Evolutionary conservation across 2,888 invertebrate genomes (phyloP).

Genomic region (Congeria kusceri): DNA sequence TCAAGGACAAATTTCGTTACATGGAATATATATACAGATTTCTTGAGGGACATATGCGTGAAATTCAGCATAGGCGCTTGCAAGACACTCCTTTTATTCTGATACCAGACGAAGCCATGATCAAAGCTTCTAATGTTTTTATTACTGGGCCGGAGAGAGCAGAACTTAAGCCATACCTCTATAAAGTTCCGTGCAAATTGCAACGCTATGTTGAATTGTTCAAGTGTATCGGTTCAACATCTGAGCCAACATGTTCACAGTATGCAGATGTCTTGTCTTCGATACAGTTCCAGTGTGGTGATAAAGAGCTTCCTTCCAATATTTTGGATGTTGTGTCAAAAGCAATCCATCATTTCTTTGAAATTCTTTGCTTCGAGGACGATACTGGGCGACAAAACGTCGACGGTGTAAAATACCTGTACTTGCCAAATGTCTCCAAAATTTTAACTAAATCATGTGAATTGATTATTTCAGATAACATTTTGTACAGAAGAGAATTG

Average conservation of each 20-base stretch:
- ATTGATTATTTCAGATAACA: constrained; percentile 33
- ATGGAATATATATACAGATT: constrained; percentile 23
- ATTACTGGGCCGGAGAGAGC: constrained; percentile 5
- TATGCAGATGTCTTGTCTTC: constrained; percentile 26
- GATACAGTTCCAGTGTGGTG: constrained; percentile 23
- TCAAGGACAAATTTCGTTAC: not conserved
- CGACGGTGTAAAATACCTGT: not conserved
- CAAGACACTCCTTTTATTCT: constrained; percentile 27
- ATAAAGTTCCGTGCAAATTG: constrained; percentile 32
- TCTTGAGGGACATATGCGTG: not conserved
- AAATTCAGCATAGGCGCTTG: not conserved
- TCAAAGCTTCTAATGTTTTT: constrained; percentile 25
- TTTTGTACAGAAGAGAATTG: constrained; percentile 21
- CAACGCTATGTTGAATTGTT: constrained; percentile 33
- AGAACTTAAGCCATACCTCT: constrained; percentile 36
- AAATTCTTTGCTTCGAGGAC: not conserved
- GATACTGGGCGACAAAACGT: not conserved
- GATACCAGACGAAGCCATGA: constrained; percentile 22
- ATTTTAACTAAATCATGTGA: not conserved
- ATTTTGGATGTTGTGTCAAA: constrained; percentile 11
- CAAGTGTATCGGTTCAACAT: constrained; percentile 27
- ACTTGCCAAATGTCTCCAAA: constrained; percentile 1
- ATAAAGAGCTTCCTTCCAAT: constrained; percentile 13
- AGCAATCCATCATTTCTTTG: constrained; percentile 14
- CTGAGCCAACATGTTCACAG: constrained; percentile 19